Conservation (phyloP, 1,140 invertebrate species). For the Pachyrhynchus sulphureomaculatus region DNA sequence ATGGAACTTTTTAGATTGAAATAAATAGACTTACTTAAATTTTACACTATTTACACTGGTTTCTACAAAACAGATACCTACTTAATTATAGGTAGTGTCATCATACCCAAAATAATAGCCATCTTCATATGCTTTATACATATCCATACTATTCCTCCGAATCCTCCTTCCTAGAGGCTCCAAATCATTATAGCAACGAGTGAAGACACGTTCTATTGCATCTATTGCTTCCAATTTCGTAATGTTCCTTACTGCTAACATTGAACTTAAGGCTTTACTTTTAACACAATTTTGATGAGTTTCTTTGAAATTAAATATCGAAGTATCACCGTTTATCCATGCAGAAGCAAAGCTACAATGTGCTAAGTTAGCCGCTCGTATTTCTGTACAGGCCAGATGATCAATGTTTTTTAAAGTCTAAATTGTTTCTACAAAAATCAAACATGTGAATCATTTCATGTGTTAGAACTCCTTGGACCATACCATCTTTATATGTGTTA, state of each 20-base stretch:
- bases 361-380: constrained; percentile 85
- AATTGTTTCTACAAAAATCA: constrained; percentile 85
- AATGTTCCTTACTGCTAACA: constrained; percentile 79
- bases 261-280: constrained; percentile 79
- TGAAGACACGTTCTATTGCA: constrained; percentile 86
- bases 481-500: constrained; percentile 61
- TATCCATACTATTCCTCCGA: constrained; percentile 74
- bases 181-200: constrained; percentile 88
- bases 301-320: constrained; percentile 70
- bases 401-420: constrained; percentile 89
- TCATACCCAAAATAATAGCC: constrained; percentile 79
- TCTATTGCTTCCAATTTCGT: constrained; percentile 67
- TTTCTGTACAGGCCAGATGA: constrained; percentile 94
- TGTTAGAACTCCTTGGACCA: constrained; percentile 76
- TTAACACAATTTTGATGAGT: constrained; percentile 87
- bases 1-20: too few relatives aligned
- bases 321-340: constrained; percentile 73
- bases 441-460: constrained; percentile 98
- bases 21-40: too few relatives aligned
- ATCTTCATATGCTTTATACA: constrained; percentile 75
- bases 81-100: too few relatives aligned
- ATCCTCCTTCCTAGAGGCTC: constrained; percentile 88
- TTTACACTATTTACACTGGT: too few relatives aligned
- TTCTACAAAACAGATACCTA: too few relatives aligned
- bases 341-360: constrained; percentile 89